phyloP scores from a whole-genome alignment of 2,888 invertebrate species.

The Harpalus rufipes region DNA sequence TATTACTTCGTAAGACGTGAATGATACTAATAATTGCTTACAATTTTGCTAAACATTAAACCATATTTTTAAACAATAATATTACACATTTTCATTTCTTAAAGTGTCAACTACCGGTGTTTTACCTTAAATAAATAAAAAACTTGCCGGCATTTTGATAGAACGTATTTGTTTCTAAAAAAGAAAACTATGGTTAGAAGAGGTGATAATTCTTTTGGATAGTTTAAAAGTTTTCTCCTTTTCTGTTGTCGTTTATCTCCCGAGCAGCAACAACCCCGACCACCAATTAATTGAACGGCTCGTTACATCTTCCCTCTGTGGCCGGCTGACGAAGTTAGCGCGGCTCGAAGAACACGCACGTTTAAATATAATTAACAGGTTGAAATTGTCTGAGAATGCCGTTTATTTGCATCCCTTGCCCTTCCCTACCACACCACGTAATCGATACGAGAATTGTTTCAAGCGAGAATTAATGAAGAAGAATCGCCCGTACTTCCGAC shows the following conservation, averaged over 20 bases:
- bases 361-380: slow-evolving; percentile 67
- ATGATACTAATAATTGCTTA: no score
- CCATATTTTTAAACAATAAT: no score
- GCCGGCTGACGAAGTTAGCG: slow-evolving; percentile 51
- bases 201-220: not conserved
- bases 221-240: not conserved
- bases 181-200: no score
- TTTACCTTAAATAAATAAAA: no score
- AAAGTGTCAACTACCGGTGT: no score
- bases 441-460: slow-evolving; percentile 63
- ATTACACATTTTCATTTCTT: no score
- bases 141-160: not conserved
- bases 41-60: no score
- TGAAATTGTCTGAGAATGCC: slow-evolving; percentile 64
- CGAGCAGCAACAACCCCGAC: slow-evolving; percentile 36
- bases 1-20: no score
- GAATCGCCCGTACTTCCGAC: slow-evolving; percentile 60
- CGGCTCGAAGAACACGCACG: slow-evolving; percentile 57
- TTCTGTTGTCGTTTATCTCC: slow-evolving; percentile 10
- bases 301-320: slow-evolving; percentile 41
- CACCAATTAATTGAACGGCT: slow-evolving; percentile 66
- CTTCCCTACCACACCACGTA: slow-evolving; percentile 22
- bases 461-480: slow-evolving; percentile 64
- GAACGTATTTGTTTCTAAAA: not conserved
- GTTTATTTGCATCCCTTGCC: slow-evolving; percentile 51